Base-by-base conservation (phyloP, 2,113 vertebrate genomes). In the Poeciliopsis prolifica region DNA sequence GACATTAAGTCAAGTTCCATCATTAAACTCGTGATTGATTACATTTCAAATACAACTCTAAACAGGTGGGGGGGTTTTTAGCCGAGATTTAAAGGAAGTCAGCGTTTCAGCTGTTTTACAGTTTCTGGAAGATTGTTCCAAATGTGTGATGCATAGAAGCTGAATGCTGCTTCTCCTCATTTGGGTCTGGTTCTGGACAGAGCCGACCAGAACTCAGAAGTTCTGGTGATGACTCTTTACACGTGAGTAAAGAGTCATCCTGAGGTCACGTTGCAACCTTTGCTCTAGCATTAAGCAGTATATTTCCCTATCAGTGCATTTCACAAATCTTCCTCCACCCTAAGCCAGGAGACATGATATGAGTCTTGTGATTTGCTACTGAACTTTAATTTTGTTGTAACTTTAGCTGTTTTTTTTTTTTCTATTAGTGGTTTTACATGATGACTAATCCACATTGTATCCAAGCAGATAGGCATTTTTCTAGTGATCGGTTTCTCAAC, bases 331-430 rank as follows among this genome's bases (percentile, higher is more conserved):
- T 24, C 26, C 22, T 15, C 28, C 35, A 68, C 82, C 72, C 80
- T 82, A 13, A 82, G 33, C 72, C 69, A 62, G 33, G 31, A 44
- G 44, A 14, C 4, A 10, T 31, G 62, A 75, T 33, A 65, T 61
- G 51, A 44, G 13, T 6, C 0, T 33, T 33, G 28, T 61, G 72
- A 86, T 80, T 35, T 61, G 30, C 3, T 22, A 9, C 14, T 30
- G 19, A 9, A 78, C 54, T 62, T 26, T 64, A 12, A 62, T 1
- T 12, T n/a, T 19, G 3, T 14, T 9, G 0, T 13, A 24, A 73
- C 29, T 30, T 62, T 22, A 51, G 19, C 51, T 10, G 51, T 3
- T 11, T 54, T 54, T 5, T 28, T 28, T 29, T 29, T 2, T 5
- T 48, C 44, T 48, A 48, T 48, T 48, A 48, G 44, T 48, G 51